phyloP scores from a whole-genome alignment of 2,888 invertebrate genomes.

The Drosophila nigritarsus region DNA sequence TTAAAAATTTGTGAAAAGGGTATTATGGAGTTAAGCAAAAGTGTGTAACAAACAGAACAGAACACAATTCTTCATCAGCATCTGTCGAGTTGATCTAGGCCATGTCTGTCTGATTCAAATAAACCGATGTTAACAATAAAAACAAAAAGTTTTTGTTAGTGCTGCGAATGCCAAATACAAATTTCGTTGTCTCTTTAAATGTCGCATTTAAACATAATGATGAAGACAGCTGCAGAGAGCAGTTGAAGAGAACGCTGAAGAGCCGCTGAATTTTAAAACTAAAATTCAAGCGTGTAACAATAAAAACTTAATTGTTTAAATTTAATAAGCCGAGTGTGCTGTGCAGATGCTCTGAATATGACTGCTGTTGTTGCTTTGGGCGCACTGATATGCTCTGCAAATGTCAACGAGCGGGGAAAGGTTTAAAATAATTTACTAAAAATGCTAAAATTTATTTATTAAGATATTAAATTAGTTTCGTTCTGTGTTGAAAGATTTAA shows the following conservation, averaged over 20 bases:
- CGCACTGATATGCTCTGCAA: background rate
- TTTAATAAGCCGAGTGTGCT: background rate
- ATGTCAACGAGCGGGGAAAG: background rate
- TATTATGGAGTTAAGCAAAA: background rate
- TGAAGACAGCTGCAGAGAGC: background rate
- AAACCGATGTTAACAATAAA: background rate
- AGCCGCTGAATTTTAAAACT: background rate
- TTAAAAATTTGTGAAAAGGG: background rate
- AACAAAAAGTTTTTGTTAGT: background rate
- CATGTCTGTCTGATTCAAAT: background rate
- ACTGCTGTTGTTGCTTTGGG: background rate
- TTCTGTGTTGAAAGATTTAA: background rate
- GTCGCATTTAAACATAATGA: background rate
- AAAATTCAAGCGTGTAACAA: background rate
- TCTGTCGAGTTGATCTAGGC: background rate
- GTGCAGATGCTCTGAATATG: background rate
- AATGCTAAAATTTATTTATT: background rate
- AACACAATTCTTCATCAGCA: background rate
- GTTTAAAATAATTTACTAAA: background rate
- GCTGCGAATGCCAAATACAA: background rate
- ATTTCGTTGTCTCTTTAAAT: background rate
- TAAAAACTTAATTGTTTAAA: background rate
- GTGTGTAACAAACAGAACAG: background rate
- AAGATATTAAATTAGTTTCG: background rate
- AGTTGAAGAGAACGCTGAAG: background rate